Evolutionary conservation across 2,888 invertebrate species (phyloP).

Genomic region (Archips crataeganus): DNA sequence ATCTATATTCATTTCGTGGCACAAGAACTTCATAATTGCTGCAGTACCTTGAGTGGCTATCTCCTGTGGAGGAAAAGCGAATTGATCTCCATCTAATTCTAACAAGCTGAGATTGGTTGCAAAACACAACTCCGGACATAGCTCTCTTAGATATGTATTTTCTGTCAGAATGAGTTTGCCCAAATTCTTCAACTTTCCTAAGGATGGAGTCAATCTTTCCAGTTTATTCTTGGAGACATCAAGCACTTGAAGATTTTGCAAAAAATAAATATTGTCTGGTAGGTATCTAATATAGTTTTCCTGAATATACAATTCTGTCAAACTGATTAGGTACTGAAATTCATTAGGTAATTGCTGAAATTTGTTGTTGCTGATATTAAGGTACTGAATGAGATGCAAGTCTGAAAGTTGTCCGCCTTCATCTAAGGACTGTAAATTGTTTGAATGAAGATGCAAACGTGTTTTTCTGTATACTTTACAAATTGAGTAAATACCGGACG

Average conservation of each 20-base stretch:
- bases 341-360: constrained; percentile 88
- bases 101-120: constrained; percentile 87
- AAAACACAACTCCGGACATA: constrained; percentile 89
- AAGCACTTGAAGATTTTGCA: constrained; percentile 88
- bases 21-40: constrained; percentile 88
- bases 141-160: constrained; percentile 85
- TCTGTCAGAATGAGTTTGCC: constrained; percentile 86
- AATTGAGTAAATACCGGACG: constrained; percentile 91
- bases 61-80: constrained; percentile 88
- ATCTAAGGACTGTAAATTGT: constrained; percentile 88
- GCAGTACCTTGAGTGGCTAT: constrained; percentile 86
- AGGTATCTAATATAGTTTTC: constrained; percentile 89
- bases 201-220: constrained; percentile 86
- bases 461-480: constrained; percentile 94
- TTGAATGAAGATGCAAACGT: constrained; percentile 88
- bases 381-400: constrained; percentile 87
- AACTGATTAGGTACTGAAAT: constrained; percentile 87
- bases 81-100: constrained; percentile 86
- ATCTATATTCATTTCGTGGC: constrained; percentile 75
- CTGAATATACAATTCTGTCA: constrained; percentile 91
- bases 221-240: constrained; percentile 91
- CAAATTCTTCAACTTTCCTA: constrained; percentile 88
- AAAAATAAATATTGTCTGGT: constrained; percentile 88
- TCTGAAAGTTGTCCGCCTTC: constrained; percentile 91
- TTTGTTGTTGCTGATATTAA: constrained; percentile 89